Conservation (phyloP, 2,113 vertebrate species). For the Bubo bubo region DNA sequence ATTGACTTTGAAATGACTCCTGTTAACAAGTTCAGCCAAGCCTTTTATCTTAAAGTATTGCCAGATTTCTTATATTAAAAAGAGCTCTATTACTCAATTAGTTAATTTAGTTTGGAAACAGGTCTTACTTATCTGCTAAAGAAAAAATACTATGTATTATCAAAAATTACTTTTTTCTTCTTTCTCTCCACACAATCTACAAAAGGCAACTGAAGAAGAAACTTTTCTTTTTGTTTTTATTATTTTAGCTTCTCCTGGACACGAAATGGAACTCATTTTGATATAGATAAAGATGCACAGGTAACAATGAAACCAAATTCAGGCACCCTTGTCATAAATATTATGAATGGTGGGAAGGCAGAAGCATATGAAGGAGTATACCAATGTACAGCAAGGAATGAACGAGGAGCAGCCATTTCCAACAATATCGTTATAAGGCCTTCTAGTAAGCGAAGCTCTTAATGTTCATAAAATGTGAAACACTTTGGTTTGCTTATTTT, state of each 20-base stretch:
- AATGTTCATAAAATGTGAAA: background rate
- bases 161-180: background rate
- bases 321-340: slow-evolving; percentile 91
- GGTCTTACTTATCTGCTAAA: background rate
- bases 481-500: background rate
- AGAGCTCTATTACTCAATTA: background rate
- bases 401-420: slow-evolving; percentile 92
- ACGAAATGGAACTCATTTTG: slow-evolving; percentile 92
- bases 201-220: background rate
- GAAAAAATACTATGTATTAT: background rate
- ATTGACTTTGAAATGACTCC: background rate
- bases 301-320: slow-evolving; percentile 88
- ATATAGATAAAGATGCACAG: slow-evolving; percentile 85
- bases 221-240: background rate
- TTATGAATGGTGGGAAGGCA: slow-evolving; percentile 84
- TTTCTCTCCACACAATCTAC: background rate
- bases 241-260: slow-evolving; percentile 93
- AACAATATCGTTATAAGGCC: slow-evolving; percentile 90
- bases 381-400: slow-evolving; percentile 93
- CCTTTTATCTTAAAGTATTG: background rate
- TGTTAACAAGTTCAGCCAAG: background rate
- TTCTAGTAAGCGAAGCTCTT: slow-evolving; percentile 83
- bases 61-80: background rate
- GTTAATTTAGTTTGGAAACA: background rate
- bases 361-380: slow-evolving; percentile 92